Base-by-base conservation (phyloP, 2,888 invertebrate genomes). In the Leucozona laternaria region DNA sequence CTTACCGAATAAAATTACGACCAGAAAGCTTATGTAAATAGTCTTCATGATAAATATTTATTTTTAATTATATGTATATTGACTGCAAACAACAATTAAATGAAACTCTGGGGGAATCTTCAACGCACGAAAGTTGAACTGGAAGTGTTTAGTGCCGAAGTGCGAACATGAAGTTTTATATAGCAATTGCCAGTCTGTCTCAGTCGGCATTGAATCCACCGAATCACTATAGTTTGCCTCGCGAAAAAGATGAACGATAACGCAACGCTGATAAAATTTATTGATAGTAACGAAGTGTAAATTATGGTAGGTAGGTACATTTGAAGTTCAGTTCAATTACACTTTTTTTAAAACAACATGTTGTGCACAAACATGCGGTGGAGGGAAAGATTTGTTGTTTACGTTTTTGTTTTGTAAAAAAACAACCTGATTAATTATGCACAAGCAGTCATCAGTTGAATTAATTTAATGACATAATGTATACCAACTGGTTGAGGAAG, bases 1-100 rank as follows among this genome's bases (percentile, higher is more conserved):
- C 75, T 76, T 64, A 76, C 75, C 64, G 34, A 64, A 43, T 13
- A 76, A 48, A 28, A 76, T 20, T 20, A 43, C n/a, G n/a, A 57
- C 31, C 8, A 28, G 17, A 13, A 64, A 10, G 15, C 50, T 31
- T 25, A 62, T 40, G 28, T 62, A 48, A 43, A 62, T 28, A 15
- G 73, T 62, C n/a, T 75, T 75, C 73, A 75, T 75, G 10, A 3
- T 37, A 4, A 17, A 25, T 66, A 11, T 50, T 50, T 8, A 60
- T 34, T 25, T 22, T 50, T 25, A 15, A 4, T 37, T 37, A n/a
- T 22, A 28, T n/a, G n/a, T n/a, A n/a, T n/a, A 37, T 48, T 60
- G 20, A 31, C 31, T 43, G 25, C 13, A 20, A 17, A 71, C 15
- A 28, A 57, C 13, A 11, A 4, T 11, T 2, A 72, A 72, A 3